phyloP scores from a whole-genome alignment of 1,140 invertebrate genomes.

The Caenorhabditis briggsae region DNA sequence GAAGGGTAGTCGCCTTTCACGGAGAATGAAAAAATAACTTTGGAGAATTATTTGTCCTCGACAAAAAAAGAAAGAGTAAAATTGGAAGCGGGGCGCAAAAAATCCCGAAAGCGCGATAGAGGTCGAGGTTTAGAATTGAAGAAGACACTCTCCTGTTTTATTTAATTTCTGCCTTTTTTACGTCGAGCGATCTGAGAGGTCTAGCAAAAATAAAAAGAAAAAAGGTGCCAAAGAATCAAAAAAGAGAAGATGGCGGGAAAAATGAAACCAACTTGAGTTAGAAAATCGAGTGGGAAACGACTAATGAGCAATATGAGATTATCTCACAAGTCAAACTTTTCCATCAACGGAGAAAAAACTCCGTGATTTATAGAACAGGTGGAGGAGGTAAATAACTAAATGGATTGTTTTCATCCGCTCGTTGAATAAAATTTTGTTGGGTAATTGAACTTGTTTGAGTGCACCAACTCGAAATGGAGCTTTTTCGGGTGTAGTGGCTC shows the following conservation, averaged over 20 bases:
- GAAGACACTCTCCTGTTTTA: constrained; percentile 17
- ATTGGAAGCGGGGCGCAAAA: neutral
- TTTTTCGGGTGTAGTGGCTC: neutral
- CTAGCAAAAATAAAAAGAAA: neutral
- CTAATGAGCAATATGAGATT: constrained; percentile 56
- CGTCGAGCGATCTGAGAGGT: neutral
- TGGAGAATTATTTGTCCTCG: neutral
- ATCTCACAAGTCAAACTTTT: constrained; percentile 22
- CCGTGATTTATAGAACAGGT: constrained; percentile 21
- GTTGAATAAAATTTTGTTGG: constrained; percentile 17
- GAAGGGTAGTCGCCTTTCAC: constrained; percentile 11
- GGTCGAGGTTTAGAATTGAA: constrained; percentile 2
- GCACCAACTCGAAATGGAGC: constrained; percentile 26
- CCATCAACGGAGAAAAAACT: neutral
- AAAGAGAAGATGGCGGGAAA: neutral
- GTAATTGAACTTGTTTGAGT: constrained; percentile 53
- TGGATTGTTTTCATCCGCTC: constrained; percentile 35
- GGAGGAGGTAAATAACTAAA: constrained; percentile 13
- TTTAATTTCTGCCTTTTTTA: constrained; percentile 5
- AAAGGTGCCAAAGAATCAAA: neutral
- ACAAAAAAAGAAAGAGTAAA: neutral
- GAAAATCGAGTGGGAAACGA: constrained; percentile 4
- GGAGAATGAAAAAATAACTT: constrained; percentile 29
- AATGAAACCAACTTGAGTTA: constrained; percentile 39
- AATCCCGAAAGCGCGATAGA: neutral